Base-by-base conservation (phyloP, 2,888 invertebrate genomes). In the Pachliopta kotzebuea region DNA sequence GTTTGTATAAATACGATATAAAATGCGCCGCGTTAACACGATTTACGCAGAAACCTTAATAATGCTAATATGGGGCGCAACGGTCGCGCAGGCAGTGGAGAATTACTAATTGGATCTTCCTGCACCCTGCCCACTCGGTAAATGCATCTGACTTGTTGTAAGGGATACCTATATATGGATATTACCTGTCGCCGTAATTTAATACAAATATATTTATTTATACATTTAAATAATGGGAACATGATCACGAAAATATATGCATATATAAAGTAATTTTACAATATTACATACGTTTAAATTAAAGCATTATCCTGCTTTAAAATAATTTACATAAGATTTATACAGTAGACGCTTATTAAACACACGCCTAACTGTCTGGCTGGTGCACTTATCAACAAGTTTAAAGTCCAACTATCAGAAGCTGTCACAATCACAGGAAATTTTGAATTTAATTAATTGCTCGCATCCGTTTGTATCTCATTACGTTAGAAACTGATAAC, bases 61-160 rank as follows among this genome's bases (percentile, higher is more conserved):
- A 77, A 72, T 72, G 74, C 73, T 69, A 71, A 67, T 68, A 54
- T 65, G 37, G 56, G 61, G 67, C 66, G 72, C 69, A 69, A 69
- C 70, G 68, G 65, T 62, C 60, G 60, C 67, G 71, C 70, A 65
- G 72, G 71, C 71, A 67, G 64, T 65, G 72, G 68, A 69, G 69
- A 70, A 71, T 74, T 72, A 73, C 76, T 81, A 83, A 81, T 81
- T 81, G 79, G 80, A 80, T 81, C 76, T 75, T 72, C 68, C 70
- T 73, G 72, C 68, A 70, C 66, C 69, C 70, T 68, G 69, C 69
- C 70, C 71, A 73, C 74, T 74, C 67, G 67, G 71, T 72, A 75
- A 74, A 69, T 75, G 73, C 70, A 76, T 71, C 68, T 70, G 71
- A 73, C 69, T 71, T 65, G 69, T 68, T 45, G 57, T 45, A 31